Conservation (phyloP, 2,113 vertebrate genomes). For the Pogona vitticeps region DNA sequence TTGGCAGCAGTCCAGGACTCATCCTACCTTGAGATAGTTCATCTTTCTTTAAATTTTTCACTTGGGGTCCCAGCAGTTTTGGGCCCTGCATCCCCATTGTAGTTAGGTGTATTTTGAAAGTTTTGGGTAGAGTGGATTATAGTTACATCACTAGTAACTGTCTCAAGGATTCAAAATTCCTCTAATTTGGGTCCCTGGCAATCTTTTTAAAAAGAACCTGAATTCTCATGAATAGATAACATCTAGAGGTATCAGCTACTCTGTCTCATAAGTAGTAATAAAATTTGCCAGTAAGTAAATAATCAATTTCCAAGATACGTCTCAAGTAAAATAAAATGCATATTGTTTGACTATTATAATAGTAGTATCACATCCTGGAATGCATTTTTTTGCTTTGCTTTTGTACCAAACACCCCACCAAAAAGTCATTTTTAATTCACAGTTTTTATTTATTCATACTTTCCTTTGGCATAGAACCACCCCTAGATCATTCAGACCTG, state of each 20-base stretch:
- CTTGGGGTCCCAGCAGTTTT: background rate
- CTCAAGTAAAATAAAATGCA: background rate
- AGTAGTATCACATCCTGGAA: background rate
- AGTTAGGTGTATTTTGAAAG: background rate
- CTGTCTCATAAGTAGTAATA: background rate
- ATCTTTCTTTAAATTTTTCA: background rate
- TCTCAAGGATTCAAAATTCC: background rate
- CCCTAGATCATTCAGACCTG: slow-evolving; percentile 90
- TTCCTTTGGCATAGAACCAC: slow-evolving; percentile 78
- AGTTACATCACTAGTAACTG: background rate
- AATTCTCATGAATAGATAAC: background rate
- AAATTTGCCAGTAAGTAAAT: background rate
- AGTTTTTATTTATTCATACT: too few species aligned
- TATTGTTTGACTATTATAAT: background rate
- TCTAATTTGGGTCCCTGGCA: background rate
- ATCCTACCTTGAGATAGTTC: background rate
- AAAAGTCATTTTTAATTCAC: too few species aligned
- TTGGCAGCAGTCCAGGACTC: background rate
- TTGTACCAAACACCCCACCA: too few species aligned
- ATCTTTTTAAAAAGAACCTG: background rate
- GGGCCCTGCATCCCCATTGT: background rate
- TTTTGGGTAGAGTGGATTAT: background rate
- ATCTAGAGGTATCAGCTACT: background rate
- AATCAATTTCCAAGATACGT: background rate
- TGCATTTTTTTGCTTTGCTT: background rate